These are phyloP conservation scores for Tolypeutes matacus DNA, from an alignment of 2,797 vertebrate genomes.

Conservation along the genomic window DNA sequence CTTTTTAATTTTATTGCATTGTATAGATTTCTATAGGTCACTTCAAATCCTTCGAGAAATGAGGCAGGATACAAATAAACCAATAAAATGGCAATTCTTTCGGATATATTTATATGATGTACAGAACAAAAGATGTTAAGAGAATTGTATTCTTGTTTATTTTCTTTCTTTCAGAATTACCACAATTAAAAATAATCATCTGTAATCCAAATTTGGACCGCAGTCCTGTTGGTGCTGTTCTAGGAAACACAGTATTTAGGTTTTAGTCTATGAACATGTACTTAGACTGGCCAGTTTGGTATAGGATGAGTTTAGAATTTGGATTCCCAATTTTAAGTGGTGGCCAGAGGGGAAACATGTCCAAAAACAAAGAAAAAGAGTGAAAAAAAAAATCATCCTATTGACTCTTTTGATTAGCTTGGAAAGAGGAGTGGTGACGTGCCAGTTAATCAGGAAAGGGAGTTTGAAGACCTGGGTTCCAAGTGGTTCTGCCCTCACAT, in stretches of 20 bases:
- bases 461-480: background rate
- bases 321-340: background rate
- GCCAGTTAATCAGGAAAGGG: background rate
- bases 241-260: background rate
- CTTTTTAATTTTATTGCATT: slow-evolving; percentile 11
- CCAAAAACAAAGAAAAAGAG: background rate
- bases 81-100: slow-evolving; percentile 39
- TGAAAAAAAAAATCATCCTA: background rate
- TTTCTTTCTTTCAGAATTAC: slow-evolving; percentile 47
- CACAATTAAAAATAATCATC: background rate
- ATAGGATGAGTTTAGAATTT: background rate
- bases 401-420: background rate
- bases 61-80: background rate
- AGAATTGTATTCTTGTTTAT: slow-evolving; percentile 29
- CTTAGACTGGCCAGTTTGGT: background rate
- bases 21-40: slow-evolving; percentile 31
- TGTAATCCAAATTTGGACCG: background rate
- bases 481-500: background rate
- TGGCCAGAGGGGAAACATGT: background rate
- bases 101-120: background rate
- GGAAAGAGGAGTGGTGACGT: background rate
- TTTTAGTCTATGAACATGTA: background rate
- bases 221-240: background rate
- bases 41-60: slow-evolving; percentile 51
- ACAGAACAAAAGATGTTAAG: slow-evolving; percentile 45